Percentiles rank a stretch among this genome's conserved stretches.
These are phyloP conservation scores for Drosophila baimaii DNA, from an alignment of 1,140 invertebrate species.

Conservation along the genomic window DNA sequence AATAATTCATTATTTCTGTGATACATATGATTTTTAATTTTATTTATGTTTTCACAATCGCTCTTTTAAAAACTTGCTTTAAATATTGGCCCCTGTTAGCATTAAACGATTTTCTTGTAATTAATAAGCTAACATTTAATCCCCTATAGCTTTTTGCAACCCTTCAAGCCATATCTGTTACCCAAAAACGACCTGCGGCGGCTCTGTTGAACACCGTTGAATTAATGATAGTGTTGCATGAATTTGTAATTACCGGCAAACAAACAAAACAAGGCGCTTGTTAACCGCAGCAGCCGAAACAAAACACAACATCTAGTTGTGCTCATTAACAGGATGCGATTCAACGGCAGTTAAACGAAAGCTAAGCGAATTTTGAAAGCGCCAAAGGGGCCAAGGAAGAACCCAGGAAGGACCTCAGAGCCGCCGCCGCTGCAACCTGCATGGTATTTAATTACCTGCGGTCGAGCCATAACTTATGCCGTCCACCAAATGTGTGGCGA, in stretches of 20 bases:
- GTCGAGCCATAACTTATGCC: constrained; percentile 63
- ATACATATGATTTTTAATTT: too few relatives aligned
- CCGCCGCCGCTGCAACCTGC: constrained; percentile 28
- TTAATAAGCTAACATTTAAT: not conserved
- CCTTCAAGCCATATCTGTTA: not conserved
- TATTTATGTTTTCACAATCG: too few relatives aligned
- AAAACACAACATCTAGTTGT: constrained; percentile 20
- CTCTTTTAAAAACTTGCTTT: too few relatives aligned
- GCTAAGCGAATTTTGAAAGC: constrained; percentile 55
- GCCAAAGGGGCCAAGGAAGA: constrained; percentile 6
- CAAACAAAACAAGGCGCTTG: constrained; percentile 32
- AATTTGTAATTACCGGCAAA: constrained; percentile 52
- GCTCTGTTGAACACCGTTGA: constrained; percentile 13
- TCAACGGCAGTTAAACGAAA: constrained; percentile 44
- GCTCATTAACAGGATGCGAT: constrained; percentile 57
- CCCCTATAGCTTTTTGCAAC: not conserved
- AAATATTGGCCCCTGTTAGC: too few relatives aligned
- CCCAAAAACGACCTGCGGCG: constrained; percentile 14
- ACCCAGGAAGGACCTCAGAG: constrained; percentile 6
- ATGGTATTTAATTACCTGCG: constrained; percentile 62
- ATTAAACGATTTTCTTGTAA: not conserved
- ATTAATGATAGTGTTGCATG: constrained; percentile 46
- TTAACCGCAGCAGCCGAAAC: constrained; percentile 46
- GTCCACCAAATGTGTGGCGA: constrained; percentile 60
- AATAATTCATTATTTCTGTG: too few relatives aligned